Evolutionary conservation across 2,113 vertebrate species (phyloP).

Genomic region (Pachycephala philippinensis): DNA sequence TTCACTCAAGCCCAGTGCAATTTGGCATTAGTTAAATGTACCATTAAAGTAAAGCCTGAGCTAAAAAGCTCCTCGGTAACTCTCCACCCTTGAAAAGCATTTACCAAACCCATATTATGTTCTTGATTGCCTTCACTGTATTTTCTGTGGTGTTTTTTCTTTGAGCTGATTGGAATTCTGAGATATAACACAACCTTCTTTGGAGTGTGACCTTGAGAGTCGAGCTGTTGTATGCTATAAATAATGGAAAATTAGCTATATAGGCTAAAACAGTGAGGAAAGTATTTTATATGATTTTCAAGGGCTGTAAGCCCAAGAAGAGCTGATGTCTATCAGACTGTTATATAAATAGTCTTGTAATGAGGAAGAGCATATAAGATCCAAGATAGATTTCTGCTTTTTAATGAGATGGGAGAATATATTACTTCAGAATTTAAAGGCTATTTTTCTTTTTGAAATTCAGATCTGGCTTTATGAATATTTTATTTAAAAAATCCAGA

Average conservation of each 20-base stretch:
- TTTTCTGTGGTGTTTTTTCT: not conserved
- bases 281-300: slow-evolving; percentile 26
- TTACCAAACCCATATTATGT: not conserved
- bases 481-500: slow-evolving; percentile 23
- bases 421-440: slow-evolving; percentile 45
- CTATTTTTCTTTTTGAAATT: slow-evolving; percentile 54
- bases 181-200: slow-evolving; percentile 11
- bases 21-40: slow-evolving; percentile 48
- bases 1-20: not conserved
- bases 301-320: slow-evolving; percentile 12
- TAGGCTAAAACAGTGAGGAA: not conserved
- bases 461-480: slow-evolving; percentile 47
- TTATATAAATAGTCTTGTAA: slow-evolving; percentile 54
- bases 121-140: slow-evolving; percentile 7
- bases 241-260: slow-evolving; percentile 40
- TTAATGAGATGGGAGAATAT: slow-evolving; percentile 46
- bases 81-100: slow-evolving; percentile 34
- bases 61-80: slow-evolving; percentile 28
- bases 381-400: slow-evolving; percentile 40
- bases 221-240: slow-evolving; percentile 11
- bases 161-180: slow-evolving; percentile 26
- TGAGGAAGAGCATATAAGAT: slow-evolving; percentile 30
- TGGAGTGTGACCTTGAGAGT: slow-evolving; percentile 36
- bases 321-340: slow-evolving; percentile 12
- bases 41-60: slow-evolving; percentile 33